A percentile compares a stretch with the other conserved stretches of the same genome.
Evolutionary conservation across 92 coral and sea anemone species (phyloP).

Genomic region (Epizoanthus illoricatus): DNA sequence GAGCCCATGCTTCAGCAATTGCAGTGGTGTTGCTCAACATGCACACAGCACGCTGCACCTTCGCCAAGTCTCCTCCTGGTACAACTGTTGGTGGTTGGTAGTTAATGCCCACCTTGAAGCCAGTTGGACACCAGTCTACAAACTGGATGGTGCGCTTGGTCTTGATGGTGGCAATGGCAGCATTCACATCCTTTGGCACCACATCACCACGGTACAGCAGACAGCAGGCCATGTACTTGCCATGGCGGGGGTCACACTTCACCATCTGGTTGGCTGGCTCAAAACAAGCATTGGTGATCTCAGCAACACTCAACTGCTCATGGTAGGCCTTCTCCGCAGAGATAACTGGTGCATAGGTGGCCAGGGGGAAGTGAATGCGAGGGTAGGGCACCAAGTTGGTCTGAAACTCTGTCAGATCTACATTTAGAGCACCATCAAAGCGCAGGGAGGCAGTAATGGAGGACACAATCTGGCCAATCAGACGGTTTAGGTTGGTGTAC

Average conservation of each 20-base stretch:
- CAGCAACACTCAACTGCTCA: conserved; percentile 85
- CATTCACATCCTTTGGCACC: conserved; percentile 92
- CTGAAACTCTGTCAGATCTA: conserved; percentile 82
- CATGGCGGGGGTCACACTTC: conserved; percentile 93
- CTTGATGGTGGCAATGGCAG: conserved; percentile 68
- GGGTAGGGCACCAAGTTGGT: conserved; percentile 90
- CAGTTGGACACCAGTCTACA: too few relatives aligned
- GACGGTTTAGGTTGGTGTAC: conserved; percentile 71
- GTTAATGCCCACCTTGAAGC: too few relatives aligned
- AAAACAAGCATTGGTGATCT: conserved; percentile 94
- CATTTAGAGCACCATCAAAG: conserved; percentile 76
- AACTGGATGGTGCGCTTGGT: too few relatives aligned
- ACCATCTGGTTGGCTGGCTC: conserved; percentile 95
- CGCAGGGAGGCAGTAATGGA: conserved; percentile 47
- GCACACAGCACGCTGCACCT: too few relatives aligned
- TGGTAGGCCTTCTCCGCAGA: conserved; percentile 98
- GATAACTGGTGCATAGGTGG: conserved; percentile 94
- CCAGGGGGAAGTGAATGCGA: conserved; percentile 82
- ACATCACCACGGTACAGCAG: conserved; percentile 93
- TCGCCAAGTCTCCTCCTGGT: too few relatives aligned
- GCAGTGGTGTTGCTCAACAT: too few relatives aligned
- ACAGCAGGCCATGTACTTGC: conserved; percentile 96
- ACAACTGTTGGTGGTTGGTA: too few relatives aligned
- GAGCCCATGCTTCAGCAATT: too few relatives aligned
- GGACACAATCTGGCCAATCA: conserved; percentile 66